A percentile compares a stretch with the other conserved stretches of the same genome.
Evolutionary conservation across 1,140 invertebrate genomes (phyloP).

Genomic region (Nymphalis io): DNA sequence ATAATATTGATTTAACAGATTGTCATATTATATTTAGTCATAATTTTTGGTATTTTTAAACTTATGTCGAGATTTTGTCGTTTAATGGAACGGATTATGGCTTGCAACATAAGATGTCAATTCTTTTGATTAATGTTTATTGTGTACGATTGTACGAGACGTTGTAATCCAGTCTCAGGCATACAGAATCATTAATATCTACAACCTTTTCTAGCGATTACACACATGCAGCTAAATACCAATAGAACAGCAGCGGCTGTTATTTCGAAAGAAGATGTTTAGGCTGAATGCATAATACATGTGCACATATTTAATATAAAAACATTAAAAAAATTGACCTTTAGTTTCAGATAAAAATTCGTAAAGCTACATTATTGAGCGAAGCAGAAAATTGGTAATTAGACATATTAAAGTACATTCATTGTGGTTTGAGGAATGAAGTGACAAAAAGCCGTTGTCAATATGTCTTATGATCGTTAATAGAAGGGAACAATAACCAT

Average conservation of each 20-base stretch:
- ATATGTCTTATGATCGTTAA: no score
- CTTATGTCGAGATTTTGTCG: neutral
- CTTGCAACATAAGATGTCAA: neutral
- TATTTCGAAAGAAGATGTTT: slow-evolving; percentile 7
- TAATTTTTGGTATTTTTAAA: neutral
- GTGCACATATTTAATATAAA: no score
- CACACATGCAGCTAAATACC: slow-evolving; percentile 54
- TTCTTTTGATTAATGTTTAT: slow-evolving; percentile 1
- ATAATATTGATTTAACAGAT: no score
- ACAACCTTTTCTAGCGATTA: slow-evolving; percentile 55
- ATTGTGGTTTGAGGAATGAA: no score
- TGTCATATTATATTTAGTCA: no score
- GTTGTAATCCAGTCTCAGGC: neutral
- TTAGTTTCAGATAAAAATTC: no score
- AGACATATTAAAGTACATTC: no score
- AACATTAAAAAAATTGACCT: no score
- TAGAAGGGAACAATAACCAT: no score
- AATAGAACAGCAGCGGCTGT: slow-evolving; percentile 49
- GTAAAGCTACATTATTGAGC: no score
- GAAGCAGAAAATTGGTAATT: no score
- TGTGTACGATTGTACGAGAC: neutral
- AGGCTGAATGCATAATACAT: neutral
- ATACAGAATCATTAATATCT: slow-evolving; percentile 42
- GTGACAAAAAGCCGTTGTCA: no score
- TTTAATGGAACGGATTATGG: neutral